A percentile compares a stretch with the other conserved stretches of the same genome.
Conservation (phyloP, 2,113 vertebrate genomes). For the Tetraodon nigroviridis region DNA sequence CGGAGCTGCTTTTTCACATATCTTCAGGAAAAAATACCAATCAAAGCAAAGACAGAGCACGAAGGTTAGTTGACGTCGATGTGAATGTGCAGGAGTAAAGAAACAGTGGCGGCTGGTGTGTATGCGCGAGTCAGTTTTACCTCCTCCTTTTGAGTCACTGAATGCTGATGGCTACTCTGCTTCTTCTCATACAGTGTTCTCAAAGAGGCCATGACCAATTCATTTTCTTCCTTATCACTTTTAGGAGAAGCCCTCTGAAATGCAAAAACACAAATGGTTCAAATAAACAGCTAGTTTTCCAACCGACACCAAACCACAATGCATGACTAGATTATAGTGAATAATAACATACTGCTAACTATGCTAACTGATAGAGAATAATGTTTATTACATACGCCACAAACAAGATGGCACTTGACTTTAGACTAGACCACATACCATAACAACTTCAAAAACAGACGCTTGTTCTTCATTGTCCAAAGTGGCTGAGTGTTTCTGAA, state of each 20-base stretch:
- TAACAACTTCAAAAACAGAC: constrained; percentile 86
- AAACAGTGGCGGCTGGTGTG: not conserved
- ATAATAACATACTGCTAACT: no score
- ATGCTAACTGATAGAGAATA: not conserved
- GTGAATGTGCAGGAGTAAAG: not conserved
- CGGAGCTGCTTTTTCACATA: constrained; percentile 47
- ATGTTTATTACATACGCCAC: not conserved
- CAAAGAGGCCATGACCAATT: constrained; percentile 83
- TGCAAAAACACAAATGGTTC: constrained; percentile 17
- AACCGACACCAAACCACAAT: not conserved
- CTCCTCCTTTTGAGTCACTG: constrained; percentile 78
- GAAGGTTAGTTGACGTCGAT: not conserved
- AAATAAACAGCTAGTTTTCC: not conserved
- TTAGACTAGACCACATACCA: constrained; percentile 70
- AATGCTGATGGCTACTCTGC: constrained; percentile 84
- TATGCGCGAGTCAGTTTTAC: constrained; percentile 50
- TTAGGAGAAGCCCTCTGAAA: constrained; percentile 85
- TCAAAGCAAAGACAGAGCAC: no score
- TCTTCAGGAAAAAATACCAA: constrained; percentile 26
- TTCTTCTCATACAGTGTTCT: constrained; percentile 88
- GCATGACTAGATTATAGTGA: no score
- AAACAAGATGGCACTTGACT: not conserved
- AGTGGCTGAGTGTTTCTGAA: constrained; percentile 90
- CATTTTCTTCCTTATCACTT: constrained; percentile 91
- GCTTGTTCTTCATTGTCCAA: constrained; percentile 89